These are phyloP conservation scores for Aspidiotus rigidus DNA, from an alignment of 2,888 invertebrate species.

Conservation along the genomic window DNA sequence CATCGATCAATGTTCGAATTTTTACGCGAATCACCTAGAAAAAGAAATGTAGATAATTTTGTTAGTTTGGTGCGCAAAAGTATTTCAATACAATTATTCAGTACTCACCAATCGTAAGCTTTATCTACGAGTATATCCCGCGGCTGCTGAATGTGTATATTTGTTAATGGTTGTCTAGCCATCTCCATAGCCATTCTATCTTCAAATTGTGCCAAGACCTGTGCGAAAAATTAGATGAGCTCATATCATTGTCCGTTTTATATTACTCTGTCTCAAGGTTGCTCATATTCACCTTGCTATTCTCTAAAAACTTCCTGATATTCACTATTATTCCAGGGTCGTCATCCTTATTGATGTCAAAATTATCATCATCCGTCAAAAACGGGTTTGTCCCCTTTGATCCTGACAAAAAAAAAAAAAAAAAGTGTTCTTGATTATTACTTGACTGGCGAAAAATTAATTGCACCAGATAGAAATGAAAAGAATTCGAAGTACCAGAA, in stretches of 20 bases:
- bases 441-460: neutral
- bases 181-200: constrained; percentile 30
- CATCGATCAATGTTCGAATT: too few relatives aligned
- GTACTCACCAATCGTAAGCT: constrained; percentile 43
- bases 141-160: constrained; percentile 45
- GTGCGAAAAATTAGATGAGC: neutral
- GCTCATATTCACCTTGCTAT: constrained; percentile 16
- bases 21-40: too few relatives aligned
- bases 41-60: too few relatives aligned
- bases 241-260: neutral
- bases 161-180: constrained; percentile 38
- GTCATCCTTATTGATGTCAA: constrained; percentile 5
- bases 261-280: neutral
- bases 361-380: constrained; percentile 21
- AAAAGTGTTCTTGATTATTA: neutral
- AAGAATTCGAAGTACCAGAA: neutral
- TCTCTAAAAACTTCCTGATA: constrained; percentile 20
- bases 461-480: neutral
- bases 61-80: too few relatives aligned
- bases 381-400: constrained; percentile 26
- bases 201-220: constrained; percentile 20
- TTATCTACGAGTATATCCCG: constrained; percentile 42
- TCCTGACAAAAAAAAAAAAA: constrained; percentile 12
- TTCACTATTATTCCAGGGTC: neutral
- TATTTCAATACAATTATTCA: too few relatives aligned